Conservation (phyloP, 2,113 vertebrate species). For the Gavialis gangeticus region DNA sequence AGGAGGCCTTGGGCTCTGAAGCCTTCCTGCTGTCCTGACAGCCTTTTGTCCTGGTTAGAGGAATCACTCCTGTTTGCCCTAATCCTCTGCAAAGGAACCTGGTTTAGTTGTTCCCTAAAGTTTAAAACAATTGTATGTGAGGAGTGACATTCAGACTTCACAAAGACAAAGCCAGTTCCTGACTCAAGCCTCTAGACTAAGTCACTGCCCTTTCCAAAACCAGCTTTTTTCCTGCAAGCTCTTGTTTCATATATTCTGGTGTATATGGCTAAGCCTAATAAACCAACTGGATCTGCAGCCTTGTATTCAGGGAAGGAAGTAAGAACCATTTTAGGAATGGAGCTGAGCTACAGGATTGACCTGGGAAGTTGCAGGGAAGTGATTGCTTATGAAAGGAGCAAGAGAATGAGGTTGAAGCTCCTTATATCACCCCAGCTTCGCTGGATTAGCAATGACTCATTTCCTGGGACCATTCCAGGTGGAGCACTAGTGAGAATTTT, state of each 20-base stretch:
- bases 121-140: not conserved
- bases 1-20: rapidly evolving
- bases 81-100: not conserved
- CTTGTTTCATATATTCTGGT: no score
- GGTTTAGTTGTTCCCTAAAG: no score
- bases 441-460: not conserved
- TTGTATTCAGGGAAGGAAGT: not conserved
- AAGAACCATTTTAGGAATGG: not conserved
- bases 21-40: not conserved
- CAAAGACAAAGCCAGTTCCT: not conserved
- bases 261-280: not conserved
- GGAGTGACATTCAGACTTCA: not conserved
- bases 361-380: not conserved
- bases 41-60: not conserved
- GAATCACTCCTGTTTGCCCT: not conserved
- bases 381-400: not conserved
- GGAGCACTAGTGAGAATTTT: no score
- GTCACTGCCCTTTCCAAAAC: not conserved
- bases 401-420: no score
- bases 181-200: not conserved
- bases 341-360: no score
- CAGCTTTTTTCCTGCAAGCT: not conserved
- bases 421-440: no score
- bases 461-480: not conserved
- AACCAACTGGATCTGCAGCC: not conserved